Base-by-base conservation (phyloP, 2,888 invertebrate genomes). In the Coleophora deauratella region DNA sequence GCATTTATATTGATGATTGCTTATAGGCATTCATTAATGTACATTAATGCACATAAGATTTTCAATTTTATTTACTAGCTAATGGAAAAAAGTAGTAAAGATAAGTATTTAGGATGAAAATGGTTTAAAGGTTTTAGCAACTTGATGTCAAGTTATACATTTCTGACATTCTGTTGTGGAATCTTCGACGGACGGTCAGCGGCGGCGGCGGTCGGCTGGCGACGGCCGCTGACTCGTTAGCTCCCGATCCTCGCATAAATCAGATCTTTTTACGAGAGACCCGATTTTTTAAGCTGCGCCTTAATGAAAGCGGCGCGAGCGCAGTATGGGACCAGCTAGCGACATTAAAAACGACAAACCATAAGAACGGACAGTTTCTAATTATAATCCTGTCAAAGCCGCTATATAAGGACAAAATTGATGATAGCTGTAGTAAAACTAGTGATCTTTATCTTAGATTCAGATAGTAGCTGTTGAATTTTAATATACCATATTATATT, bases 331-430 rank as follows among this genome's bases (percentile, higher is more conserved):
- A 81, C 75, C 72, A 65, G 60, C 78, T 75, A 82, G 81, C 77
- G 82, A 84, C 84, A 80, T 81, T 81, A 81, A 82, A 82, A 81
- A 80, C 75, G 80, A 79, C 75, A 79, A 72, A 75, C 78, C 74
- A 71, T 76, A 75, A 75, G 73, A 67, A 77, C 75, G 65, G 79
- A 80, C 80, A 77, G 77, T 77, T 82, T 84, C 80, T 82, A 82
- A 85, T 85, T 85, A 84, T 84, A 81, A 81, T 81, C 72, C 85
- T 85, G 85, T 84, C 84, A 85, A 79, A 81, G 74, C 73, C 68
- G 63, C 72, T 70, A 78, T 76, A 68, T 76, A 77, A 74, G 70
- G 62, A 66, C 75, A 71, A 73, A 85, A 85, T 85, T 85, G 79
- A 85, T 82, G 82, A 76, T 80, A 72, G 62, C 62, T 66, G 71